Evolutionary conservation across 1,140 invertebrate species (phyloP).

Genomic region (Drosophila asahinai): DNA sequence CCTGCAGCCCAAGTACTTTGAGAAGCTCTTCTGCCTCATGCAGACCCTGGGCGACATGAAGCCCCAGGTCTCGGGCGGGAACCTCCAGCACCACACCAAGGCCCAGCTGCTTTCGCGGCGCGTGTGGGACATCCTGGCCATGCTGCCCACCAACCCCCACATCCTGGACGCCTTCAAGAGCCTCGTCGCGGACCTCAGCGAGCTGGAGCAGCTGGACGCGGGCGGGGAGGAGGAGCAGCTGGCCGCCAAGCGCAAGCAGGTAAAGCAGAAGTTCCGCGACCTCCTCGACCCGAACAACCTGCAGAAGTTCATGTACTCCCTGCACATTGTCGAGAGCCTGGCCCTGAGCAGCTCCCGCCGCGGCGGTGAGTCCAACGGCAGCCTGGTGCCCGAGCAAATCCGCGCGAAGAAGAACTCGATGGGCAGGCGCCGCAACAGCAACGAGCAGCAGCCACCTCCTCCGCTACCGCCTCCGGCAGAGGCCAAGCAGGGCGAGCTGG

Average conservation of each 20-base stretch:
- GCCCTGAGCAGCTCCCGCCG: slow-evolving; percentile 62
- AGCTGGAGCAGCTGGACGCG: slow-evolving; percentile 57
- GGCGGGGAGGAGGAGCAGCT: slow-evolving; percentile 62
- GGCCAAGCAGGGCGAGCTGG: slow-evolving; percentile 49
- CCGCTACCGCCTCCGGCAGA: slow-evolving; percentile 38
- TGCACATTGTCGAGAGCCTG: slow-evolving; percentile 94
- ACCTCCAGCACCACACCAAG: slow-evolving; percentile 94
- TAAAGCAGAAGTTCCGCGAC: slow-evolving; percentile 88
- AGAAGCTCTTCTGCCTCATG: slow-evolving; percentile 95
- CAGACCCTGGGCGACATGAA: slow-evolving; percentile 94
- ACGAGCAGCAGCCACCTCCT: slow-evolving; percentile 45
- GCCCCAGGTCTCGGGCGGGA: slow-evolving; percentile 87
- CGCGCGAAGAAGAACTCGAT: slow-evolving; percentile 52
- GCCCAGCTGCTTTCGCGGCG: slow-evolving; percentile 94
- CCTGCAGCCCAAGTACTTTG: slow-evolving; percentile 94
- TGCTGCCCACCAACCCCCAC: slow-evolving; percentile 94
- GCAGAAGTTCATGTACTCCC: slow-evolving; percentile 97
- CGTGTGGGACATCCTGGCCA: slow-evolving; percentile 97
- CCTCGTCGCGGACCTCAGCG: slow-evolving; percentile 86
- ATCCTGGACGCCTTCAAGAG: slow-evolving; percentile 93
- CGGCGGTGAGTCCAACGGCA: slow-evolving; percentile 61
- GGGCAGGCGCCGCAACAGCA: slow-evolving; percentile 64
- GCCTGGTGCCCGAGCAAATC: slow-evolving; percentile 56
- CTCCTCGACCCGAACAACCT: slow-evolving; percentile 94
- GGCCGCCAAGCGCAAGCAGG: slow-evolving; percentile 69